A percentile compares a stretch with the other conserved stretches of the same genome.
phyloP scores from a whole-genome alignment of 2,113 vertebrate genomes.

The Taxidea taxus region DNA sequence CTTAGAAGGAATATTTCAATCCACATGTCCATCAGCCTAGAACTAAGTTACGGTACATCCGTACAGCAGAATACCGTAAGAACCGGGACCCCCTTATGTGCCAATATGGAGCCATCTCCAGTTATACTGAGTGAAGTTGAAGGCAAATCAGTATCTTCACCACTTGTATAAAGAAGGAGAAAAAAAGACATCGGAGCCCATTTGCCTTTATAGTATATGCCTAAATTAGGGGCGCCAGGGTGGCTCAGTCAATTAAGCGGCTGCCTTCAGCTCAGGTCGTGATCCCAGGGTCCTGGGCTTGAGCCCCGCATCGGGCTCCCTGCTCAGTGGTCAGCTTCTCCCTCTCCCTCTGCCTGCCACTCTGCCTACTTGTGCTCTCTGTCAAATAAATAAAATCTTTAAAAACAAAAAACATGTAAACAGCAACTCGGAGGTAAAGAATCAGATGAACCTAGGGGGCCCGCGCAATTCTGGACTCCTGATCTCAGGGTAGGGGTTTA shows the following conservation, averaged over 20 bases:
- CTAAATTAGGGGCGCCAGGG: too few species aligned
- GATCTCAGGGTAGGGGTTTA: accelerated
- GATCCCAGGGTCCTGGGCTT: too few species aligned
- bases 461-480: not conserved
- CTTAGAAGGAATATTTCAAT: not conserved
- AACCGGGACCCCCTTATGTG: not conserved
- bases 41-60: not conserved
- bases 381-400: not conserved
- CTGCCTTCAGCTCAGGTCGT: too few species aligned
- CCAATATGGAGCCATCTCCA: not conserved
- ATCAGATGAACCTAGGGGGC: not conserved
- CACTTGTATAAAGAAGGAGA: not conserved
- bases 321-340: too few species aligned
- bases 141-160: not conserved
- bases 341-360: too few species aligned
- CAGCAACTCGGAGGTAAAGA: not conserved
- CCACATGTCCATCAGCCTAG: not conserved
- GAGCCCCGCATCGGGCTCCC: too few species aligned
- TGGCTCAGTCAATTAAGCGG: too few species aligned
- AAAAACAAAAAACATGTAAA: too few species aligned
- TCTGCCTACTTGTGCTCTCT: too few species aligned
- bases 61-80: not conserved
- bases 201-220: not conserved
- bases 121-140: not conserved
- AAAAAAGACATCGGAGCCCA: not conserved